A percentile compares a stretch with the other conserved stretches of the same genome.
Conservation (phyloP, 1,140 invertebrate genomes). For the Teleogryllus occipitalis region DNA sequence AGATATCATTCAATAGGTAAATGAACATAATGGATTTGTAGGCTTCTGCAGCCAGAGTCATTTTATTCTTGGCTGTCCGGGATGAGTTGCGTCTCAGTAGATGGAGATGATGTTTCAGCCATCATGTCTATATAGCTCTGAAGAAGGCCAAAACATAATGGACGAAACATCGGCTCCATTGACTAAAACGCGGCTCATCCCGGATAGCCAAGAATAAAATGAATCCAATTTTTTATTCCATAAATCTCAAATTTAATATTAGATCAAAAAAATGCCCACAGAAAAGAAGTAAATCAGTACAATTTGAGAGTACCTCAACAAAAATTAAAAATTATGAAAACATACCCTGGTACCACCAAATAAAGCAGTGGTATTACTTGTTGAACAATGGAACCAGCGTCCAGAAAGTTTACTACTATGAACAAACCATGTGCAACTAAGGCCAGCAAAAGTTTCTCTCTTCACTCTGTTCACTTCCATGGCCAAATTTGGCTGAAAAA, state of each 20-base stretch:
- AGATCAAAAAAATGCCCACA: not conserved
- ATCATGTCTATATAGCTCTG: too few species aligned
- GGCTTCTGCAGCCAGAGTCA: too few species aligned
- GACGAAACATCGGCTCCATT: too few species aligned
- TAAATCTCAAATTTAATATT: not conserved
- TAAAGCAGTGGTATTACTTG: conserved; percentile 50
- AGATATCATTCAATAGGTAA: too few species aligned
- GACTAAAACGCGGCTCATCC: too few species aligned
- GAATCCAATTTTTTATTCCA: too few species aligned
- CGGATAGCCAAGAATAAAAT: too few species aligned
- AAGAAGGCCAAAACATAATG: too few species aligned
- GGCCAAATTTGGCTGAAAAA: conserved; percentile 48
- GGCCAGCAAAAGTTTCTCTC: conserved; percentile 56
- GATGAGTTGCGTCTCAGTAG: too few species aligned
- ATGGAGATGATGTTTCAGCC: too few species aligned
- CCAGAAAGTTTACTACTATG: conserved; percentile 28
- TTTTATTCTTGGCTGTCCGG: too few species aligned
- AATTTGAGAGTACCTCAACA: not conserved
- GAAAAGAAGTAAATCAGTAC: not conserved
- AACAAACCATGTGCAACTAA: conserved; percentile 66
- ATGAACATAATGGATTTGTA: too few species aligned
- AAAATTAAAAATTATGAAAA: not conserved
- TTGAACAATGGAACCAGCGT: conserved; percentile 52
- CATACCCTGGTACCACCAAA: conserved; percentile 21
- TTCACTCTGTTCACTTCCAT: conserved; percentile 61